A percentile compares a stretch with the other conserved stretches of the same genome.
Evolutionary conservation across 2,113 vertebrate species (phyloP).

Genomic region (Burhinus oedicnemus): DNA sequence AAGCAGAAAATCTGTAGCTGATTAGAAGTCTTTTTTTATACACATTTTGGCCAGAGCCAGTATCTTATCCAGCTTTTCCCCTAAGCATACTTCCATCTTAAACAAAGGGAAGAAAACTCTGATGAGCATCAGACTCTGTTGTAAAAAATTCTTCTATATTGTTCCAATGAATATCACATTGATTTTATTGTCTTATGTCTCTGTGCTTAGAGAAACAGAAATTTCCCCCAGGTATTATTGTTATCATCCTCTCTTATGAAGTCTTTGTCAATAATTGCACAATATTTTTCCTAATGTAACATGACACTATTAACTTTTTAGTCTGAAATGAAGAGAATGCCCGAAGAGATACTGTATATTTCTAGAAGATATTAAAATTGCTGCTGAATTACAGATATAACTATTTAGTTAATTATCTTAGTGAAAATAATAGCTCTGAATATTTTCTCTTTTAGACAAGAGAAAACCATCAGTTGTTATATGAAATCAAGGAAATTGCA

Average conservation of each 20-base stretch:
- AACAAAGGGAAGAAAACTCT: slow-evolving; percentile 26
- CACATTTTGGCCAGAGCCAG: neutral
- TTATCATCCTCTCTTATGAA: slow-evolving; percentile 41
- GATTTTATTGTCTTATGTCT: slow-evolving; percentile 42
- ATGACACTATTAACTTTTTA: slow-evolving; percentile 38
- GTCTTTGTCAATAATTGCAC: slow-evolving; percentile 45
- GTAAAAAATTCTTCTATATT: slow-evolving; percentile 15
- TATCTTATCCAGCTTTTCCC: slow-evolving; percentile 29
- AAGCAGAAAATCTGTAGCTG: slow-evolving; percentile 41
- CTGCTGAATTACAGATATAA: slow-evolving; percentile 37
- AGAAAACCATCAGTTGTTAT: neutral
- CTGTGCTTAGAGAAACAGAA: slow-evolving; percentile 25
- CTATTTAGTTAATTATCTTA: slow-evolving; percentile 48
- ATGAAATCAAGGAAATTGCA: slow-evolving; percentile 17
- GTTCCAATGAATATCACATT: slow-evolving; percentile 27
- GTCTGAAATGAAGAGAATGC: slow-evolving; percentile 28
- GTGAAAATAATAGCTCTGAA: slow-evolving; percentile 26
- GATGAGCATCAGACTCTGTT: slow-evolving; percentile 22
- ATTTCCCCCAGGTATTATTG: slow-evolving; percentile 48
- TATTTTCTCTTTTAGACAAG: neutral
- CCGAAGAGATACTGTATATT: slow-evolving; percentile 17
- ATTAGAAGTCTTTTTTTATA: neutral
- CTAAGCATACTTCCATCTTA: slow-evolving; percentile 23
- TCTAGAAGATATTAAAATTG: slow-evolving; percentile 41
- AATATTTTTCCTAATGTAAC: slow-evolving; percentile 36